Base-by-base conservation (phyloP, 2,113 vertebrate genomes). In the Grammomys surdaster region DNA sequence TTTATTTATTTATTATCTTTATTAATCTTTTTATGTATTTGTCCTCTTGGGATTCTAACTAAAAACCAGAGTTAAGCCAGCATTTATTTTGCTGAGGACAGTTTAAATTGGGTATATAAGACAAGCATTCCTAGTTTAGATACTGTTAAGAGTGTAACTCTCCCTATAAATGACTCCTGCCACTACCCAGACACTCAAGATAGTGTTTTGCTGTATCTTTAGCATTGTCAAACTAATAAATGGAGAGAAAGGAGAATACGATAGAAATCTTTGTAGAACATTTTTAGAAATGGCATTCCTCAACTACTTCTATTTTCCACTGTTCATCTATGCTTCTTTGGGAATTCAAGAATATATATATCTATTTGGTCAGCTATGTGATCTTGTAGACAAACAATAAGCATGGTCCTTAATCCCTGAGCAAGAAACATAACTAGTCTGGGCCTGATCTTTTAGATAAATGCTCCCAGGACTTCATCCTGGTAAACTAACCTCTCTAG, bases 301-400 rank as follows among this genome's bases (percentile, higher is more conserved):
- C 0, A 20, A 8, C 20, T 86, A 48, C 7, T 95, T 7, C 13
- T 5, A 43, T 14, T 16, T 81, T 70, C 9, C 4, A 7, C 5
- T 36, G 10, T 40, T 89, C 48, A 69, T 76, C 24, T 60, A 14
- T 60, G 3, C 82, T 2, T 24, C 5, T 16, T 8, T 19, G 43
- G 5, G 46, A 5, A 1, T 56, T 56, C 5, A 3, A 40, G 36
- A 26, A 72, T 2, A 17, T 14, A 14, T 36, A 12, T 8, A 2
- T 10, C 20, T 26, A 10, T 7, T 8, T 1, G 31, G 31, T 10
- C 7, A 76, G 10, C 1, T 9, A 11, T 6, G 11, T 6, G 22
- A 2, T 31, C 22, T 65, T 7, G 58, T 22, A 77, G 48, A 46
- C 73, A 19, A 82, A 90, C 19, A 2, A 22, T n/a, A 28, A 40